Percentiles rank a stretch among this genome's conserved stretches.
These are phyloP conservation scores for Pseudobourletiella spinata DNA, from an alignment of 1,140 invertebrate genomes.

Conservation along the genomic window DNA sequence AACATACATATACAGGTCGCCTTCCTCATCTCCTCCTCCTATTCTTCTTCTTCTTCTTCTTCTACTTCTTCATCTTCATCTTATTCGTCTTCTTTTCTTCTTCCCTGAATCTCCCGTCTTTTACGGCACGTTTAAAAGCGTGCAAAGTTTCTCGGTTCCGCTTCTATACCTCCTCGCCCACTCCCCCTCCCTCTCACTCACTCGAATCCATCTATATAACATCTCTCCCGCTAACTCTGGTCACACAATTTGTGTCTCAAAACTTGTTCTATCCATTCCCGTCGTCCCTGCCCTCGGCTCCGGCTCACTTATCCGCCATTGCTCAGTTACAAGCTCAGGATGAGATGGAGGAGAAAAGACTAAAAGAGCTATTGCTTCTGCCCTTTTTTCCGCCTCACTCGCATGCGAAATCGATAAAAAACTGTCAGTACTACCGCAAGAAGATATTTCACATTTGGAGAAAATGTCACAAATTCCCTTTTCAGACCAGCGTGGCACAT, in stretches of 20 bases:
- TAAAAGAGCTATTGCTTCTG: background rate
- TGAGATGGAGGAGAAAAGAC: background rate
- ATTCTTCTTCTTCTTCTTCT: too few relatives aligned
- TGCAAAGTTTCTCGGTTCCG: background rate
- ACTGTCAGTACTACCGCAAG: background rate
- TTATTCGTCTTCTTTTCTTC: background rate
- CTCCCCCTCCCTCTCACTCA: background rate
- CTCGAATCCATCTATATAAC: background rate
- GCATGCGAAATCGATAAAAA: background rate
- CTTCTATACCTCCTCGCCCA: background rate
- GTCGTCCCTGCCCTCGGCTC: too few relatives aligned
- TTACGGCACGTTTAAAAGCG: background rate
- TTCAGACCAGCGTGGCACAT: background rate
- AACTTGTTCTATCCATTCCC: too few relatives aligned
- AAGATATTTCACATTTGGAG: background rate
- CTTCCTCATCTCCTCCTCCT: too few relatives aligned
- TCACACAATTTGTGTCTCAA: too few relatives aligned
- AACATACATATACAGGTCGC: too few relatives aligned
- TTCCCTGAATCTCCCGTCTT: background rate
- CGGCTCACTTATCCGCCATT: too few relatives aligned
- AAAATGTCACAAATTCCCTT: slow-evolving; percentile 4
- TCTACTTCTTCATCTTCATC: too few relatives aligned
- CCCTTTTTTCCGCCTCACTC: background rate
- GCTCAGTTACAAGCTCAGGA: background rate
- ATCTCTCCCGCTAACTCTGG: too few relatives aligned